A percentile compares a stretch with the other conserved stretches of the same genome.
Evolutionary conservation across 2,888 invertebrate species (phyloP).

Genomic region (Argyra leucocephala): DNA sequence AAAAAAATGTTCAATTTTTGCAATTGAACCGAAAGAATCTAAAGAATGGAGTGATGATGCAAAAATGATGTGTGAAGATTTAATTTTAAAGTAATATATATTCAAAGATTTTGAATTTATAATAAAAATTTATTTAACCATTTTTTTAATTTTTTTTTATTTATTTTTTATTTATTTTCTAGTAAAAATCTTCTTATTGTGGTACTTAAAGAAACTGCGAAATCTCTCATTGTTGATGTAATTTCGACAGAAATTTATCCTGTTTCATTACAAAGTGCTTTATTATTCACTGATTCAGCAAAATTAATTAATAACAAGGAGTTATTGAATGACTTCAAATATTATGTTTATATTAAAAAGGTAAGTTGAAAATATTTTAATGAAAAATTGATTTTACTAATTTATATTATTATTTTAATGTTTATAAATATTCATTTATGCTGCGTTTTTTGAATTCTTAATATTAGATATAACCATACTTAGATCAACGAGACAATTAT

Average conservation of each 20-base stretch:
- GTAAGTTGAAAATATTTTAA: too few relatives aligned
- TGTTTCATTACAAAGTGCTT: slow-evolving; percentile 42
- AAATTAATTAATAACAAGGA: slow-evolving; percentile 18
- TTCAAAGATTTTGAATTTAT: neutral
- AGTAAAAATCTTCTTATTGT: slow-evolving; percentile 31
- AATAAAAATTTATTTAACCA: neutral
- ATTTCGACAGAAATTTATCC: slow-evolving; percentile 31
- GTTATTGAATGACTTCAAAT: slow-evolving; percentile 13
- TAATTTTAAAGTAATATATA: neutral
- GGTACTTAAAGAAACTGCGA: slow-evolving; percentile 26
- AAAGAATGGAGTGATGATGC: slow-evolving; percentile 49
- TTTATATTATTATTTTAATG: too few relatives aligned
- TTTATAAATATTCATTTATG: too few relatives aligned
- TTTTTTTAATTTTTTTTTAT: neutral
- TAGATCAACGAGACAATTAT: too few relatives aligned
- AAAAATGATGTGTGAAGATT: slow-evolving; percentile 42
- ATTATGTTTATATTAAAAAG: slow-evolving; percentile 15
- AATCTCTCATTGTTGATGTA: slow-evolving; percentile 43
- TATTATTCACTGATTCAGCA: slow-evolving; percentile 38
- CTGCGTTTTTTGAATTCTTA: too few relatives aligned
- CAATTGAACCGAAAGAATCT: slow-evolving; percentile 40
- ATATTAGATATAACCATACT: too few relatives aligned
- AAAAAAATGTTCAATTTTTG: slow-evolving; percentile 50
- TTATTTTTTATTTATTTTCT: slow-evolving; percentile 18
- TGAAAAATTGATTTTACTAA: too few relatives aligned